phyloP scores from a whole-genome alignment of 2,888 invertebrate species.

The Harpagoxenus sublaevis region DNA sequence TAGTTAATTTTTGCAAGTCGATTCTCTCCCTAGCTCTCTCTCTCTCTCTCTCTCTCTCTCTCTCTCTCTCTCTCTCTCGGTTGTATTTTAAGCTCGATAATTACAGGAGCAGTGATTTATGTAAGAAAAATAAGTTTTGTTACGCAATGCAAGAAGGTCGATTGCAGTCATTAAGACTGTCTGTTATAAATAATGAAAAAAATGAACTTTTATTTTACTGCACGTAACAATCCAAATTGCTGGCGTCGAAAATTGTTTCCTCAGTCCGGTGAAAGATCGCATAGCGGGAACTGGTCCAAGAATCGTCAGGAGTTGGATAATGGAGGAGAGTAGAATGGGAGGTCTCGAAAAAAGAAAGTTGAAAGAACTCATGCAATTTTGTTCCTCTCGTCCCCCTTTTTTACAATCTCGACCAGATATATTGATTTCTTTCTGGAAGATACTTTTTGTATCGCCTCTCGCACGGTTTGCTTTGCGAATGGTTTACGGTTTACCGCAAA shows the following conservation, averaged over 20 bases:
- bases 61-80: neutral
- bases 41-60: too few species aligned
- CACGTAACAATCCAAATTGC: neutral
- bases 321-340: slow-evolving; percentile 36
- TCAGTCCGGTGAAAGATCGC: slow-evolving; percentile 20
- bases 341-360: slow-evolving; percentile 14
- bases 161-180: neutral
- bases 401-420: slow-evolving; percentile 54
- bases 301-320: slow-evolving; percentile 50
- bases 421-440: neutral
- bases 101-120: neutral
- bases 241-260: neutral
- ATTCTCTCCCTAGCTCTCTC: too few species aligned
- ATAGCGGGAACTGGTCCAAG: slow-evolving; percentile 44
- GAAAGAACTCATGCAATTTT: slow-evolving; percentile 24
- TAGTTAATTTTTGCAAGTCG: neutral
- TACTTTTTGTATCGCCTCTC: slow-evolving; percentile 23
- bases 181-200: neutral
- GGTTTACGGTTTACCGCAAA: neutral
- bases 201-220: neutral
- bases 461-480: neutral
- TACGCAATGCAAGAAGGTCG: neutral
- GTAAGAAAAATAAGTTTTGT: neutral
- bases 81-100: neutral
- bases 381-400: slow-evolving; percentile 37